Evolutionary conservation across 2,888 invertebrate genomes (phyloP), one percentile per base, ranked within the genome.

Genomic region (Zaprionus lineosus): DNA sequence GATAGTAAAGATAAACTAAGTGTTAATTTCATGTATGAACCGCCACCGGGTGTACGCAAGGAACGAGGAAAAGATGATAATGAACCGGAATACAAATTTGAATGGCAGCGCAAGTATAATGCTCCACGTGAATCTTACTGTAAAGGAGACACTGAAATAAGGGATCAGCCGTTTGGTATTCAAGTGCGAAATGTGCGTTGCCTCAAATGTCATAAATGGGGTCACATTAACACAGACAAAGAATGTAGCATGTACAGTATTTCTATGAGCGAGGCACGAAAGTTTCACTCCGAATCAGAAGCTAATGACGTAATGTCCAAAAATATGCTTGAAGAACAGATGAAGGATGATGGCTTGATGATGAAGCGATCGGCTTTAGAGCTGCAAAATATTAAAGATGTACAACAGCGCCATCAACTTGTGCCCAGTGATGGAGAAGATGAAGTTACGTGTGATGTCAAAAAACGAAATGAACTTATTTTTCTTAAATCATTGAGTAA

Each of bases 151-250:
- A 97, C 97, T 67, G 97, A 97, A 89, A 99, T 99, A 84, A 92
- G 97, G 57, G 99, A 99, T 91, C 98, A 99, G 89, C 99, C 99
- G 0, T 99, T 99, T 92, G 99, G 99, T 26, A 99, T 99, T 84
- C 94, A 98, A 91, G 98, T 98, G 1, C 92, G 98, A 48, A 98
- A 99, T 91, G 99, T 99, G 0, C 93, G 99, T 21, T 99, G 99
- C 86, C 97, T 99, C 57, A 99, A 99, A 89, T 99, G 99, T 87
- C 97, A 98, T 89, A 98, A 98, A 88, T 99, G 99, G 99, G 99
- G 99, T 5, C 99, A 99, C 88, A 88, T 88, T 8, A 88, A 88
- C 89, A 74, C 91, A 91, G 98, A 98, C 88, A 96, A 97, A 84
- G 98, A 99, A 91, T 99, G 99, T 90, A 96, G 98, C 3, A 93